Evolutionary conservation across 1,140 invertebrate species (phyloP).

Genomic region (Dendroctonus ponderosae): DNA sequence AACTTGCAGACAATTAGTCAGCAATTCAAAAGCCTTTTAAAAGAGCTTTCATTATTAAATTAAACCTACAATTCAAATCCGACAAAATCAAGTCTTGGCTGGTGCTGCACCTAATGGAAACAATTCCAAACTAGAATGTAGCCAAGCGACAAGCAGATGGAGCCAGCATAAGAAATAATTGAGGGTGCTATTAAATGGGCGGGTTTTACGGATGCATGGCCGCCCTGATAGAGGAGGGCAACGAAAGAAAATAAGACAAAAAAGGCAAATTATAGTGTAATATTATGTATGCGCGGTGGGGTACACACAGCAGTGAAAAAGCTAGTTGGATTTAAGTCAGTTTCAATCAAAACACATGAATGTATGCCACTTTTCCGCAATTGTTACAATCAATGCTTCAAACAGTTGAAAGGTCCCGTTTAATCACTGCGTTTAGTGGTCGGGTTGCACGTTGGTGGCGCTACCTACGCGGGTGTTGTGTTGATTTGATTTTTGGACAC

Average conservation of each 20-base stretch:
- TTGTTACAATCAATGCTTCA: conserved; percentile 2
- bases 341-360: conserved; percentile 53
- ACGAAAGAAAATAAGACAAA: conserved; percentile 50
- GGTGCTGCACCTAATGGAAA: conserved; percentile 29
- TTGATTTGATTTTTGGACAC: conserved; percentile 27
- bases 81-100: not conserved
- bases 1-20: too few species aligned
- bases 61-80: too few species aligned
- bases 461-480: conserved; percentile 36
- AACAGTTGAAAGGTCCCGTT: too few species aligned
- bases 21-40: too few species aligned
- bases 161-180: conserved; percentile 41
- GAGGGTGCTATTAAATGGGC: conserved; percentile 53
- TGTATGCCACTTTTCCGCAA: conserved; percentile 39
- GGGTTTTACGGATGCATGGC: conserved; percentile 53
- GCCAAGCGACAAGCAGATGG: conserved; percentile 37
- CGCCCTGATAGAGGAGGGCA: conserved; percentile 51
- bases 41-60: too few species aligned
- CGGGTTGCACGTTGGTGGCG: conserved; percentile 23
- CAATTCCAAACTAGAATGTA: not conserved
- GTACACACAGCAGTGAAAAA: conserved; percentile 45
- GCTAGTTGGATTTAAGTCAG: conserved; percentile 51
- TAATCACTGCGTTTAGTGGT: not conserved
- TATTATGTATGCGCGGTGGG: conserved; percentile 52
- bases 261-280: conserved; percentile 51